Conservation (phyloP, 2,797 vertebrate species). For the Paedocypris micromegethes region DNA sequence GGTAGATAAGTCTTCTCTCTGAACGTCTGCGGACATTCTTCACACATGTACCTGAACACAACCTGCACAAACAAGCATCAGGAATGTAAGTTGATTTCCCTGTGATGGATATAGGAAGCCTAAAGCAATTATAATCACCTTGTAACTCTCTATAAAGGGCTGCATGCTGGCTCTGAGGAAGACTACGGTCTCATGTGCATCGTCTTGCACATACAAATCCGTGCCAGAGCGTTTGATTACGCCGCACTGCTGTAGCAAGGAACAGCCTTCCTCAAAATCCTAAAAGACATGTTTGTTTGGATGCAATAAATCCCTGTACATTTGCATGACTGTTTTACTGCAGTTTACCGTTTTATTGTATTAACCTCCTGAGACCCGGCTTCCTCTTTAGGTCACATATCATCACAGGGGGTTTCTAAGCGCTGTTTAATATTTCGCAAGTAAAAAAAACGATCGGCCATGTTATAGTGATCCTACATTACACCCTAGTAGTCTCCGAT, state of each 20-base stretch:
- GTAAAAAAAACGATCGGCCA: too few relatives aligned
- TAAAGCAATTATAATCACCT: slow-evolving; percentile 64
- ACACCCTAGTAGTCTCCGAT: too few relatives aligned
- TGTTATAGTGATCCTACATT: too few relatives aligned
- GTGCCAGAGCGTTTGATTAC: slow-evolving; percentile 61
- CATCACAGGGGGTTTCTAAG: too few relatives aligned
- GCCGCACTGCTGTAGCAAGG: slow-evolving; percentile 75
- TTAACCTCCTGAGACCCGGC: too few relatives aligned
- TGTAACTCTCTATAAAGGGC: slow-evolving; percentile 87
- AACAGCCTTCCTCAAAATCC: slow-evolving; percentile 93
- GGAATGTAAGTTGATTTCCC: too few relatives aligned
- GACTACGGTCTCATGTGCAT: slow-evolving; percentile 60
- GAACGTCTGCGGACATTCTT: slow-evolving; percentile 64
- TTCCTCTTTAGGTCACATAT: too few relatives aligned
- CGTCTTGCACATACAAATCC: slow-evolving; percentile 68
- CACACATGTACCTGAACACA: slow-evolving; percentile 75
- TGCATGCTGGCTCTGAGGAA: slow-evolving; percentile 78
- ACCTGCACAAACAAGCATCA: slow-evolving; percentile 62
- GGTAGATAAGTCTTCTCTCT: slow-evolving; percentile 76
- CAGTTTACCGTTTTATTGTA: too few relatives aligned
- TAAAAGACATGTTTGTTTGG: slow-evolving; percentile 46
- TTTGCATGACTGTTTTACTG: too few relatives aligned
- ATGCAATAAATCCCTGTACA: neutral
- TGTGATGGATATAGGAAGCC: too few relatives aligned
- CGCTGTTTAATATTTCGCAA: too few relatives aligned